phyloP scores from a whole-genome alignment of 2,888 invertebrate species.

The Eurois occulta region DNA sequence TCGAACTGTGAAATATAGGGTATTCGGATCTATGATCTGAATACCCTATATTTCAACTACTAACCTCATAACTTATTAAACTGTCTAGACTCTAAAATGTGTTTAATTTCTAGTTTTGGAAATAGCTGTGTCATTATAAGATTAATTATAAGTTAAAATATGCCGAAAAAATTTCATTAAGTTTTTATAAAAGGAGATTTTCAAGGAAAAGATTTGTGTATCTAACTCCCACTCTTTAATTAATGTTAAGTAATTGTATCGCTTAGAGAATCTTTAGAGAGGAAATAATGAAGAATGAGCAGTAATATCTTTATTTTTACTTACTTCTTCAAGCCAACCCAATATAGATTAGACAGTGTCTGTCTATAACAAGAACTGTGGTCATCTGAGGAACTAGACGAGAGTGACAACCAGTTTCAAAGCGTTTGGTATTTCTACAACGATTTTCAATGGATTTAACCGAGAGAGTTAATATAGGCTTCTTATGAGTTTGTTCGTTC shows the following conservation, averaged over 20 bases:
- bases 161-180: not conserved
- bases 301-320: not conserved
- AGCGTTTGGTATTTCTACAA: too few species aligned
- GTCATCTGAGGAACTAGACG: not conserved
- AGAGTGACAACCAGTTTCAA: too few species aligned
- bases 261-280: not conserved
- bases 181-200: constrained; percentile 10
- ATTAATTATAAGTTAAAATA: not conserved
- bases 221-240: not conserved
- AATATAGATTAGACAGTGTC: not conserved
- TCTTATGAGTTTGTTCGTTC: too few species aligned
- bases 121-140: not conserved
- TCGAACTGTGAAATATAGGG: too few species aligned
- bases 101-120: not conserved
- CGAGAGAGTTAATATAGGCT: too few species aligned
- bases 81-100: constrained; percentile 31
- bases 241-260: not conserved
- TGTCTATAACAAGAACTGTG: not conserved
- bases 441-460: too few species aligned
- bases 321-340: not conserved
- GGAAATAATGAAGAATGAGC: not conserved
- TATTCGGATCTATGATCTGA: too few species aligned
- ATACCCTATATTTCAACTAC: too few species aligned
- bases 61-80: constrained; percentile 36
- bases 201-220: not conserved